Percentiles rank a stretch among this genome's conserved stretches.
Evolutionary conservation across 2,888 invertebrate species (phyloP).

Genomic region (Stenotaenia linearis): DNA sequence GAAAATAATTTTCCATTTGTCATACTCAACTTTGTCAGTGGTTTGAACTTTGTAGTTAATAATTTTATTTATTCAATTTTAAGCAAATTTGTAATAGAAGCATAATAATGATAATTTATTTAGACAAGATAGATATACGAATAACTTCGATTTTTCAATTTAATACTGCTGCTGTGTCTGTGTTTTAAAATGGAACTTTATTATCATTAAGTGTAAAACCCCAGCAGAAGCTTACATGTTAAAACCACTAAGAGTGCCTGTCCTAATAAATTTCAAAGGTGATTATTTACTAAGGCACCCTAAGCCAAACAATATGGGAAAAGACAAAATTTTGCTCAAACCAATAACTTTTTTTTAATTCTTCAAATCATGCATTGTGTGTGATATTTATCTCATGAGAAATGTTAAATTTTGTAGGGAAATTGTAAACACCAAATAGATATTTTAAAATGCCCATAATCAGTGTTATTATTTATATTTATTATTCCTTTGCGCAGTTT

Average conservation of each 20-base stretch:
- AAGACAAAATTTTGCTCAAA: neutral
- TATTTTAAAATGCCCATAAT: neutral
- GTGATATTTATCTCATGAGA: too few species aligned
- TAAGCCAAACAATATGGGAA: neutral
- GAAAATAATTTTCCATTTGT: neutral
- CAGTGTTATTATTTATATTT: neutral
- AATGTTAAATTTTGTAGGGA: neutral
- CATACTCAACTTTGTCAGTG: neutral
- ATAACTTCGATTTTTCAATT: neutral
- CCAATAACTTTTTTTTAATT: neutral
- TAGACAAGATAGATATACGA: neutral
- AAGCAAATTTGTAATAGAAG: neutral
- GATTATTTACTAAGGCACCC: neutral
- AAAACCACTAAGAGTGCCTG: neutral
- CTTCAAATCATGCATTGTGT: neutral
- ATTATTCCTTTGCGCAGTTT: neutral
- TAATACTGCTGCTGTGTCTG: neutral
- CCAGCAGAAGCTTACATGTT: neutral
- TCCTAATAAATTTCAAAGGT: neutral
- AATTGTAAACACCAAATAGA: neutral
- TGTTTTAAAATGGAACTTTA: neutral
- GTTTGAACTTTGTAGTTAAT: neutral
- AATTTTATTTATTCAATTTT: neutral
- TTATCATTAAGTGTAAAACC: neutral
- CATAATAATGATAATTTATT: neutral